phyloP scores from a whole-genome alignment of 2,113 vertebrate species.

The Gila orcuttii region DNA sequence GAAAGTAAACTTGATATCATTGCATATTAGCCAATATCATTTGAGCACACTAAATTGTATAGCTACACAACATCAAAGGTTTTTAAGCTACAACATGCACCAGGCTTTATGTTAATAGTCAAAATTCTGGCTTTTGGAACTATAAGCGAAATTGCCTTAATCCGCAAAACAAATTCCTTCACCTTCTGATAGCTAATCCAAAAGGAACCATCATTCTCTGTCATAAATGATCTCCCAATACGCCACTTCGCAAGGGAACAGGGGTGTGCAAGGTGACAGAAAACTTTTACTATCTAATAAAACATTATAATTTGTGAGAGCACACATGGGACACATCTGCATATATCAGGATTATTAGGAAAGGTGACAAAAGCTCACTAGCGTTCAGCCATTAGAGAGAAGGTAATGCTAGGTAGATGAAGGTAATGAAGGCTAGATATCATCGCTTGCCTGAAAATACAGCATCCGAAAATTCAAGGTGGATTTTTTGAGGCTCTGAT shows the following conservation, averaged over 20 bases:
- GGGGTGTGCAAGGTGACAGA: slow-evolving; percentile 3
- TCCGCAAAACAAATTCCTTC: neutral
- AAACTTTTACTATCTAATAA: slow-evolving; percentile 20
- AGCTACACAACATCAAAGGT: neutral
- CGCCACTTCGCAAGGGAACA: neutral
- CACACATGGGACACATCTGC: slow-evolving; percentile 19
- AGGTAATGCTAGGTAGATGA: neutral
- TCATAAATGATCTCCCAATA: neutral
- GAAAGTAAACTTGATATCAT: neutral
- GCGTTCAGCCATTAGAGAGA: neutral
- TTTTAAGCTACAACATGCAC: too few species aligned
- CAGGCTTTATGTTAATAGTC: neutral
- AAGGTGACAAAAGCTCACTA: slow-evolving; percentile 16
- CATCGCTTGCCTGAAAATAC: neutral
- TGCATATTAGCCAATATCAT: neutral
- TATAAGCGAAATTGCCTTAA: neutral
- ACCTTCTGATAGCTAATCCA: neutral
- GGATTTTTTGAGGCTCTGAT: slow-evolving; percentile 54
- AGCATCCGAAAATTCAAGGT: slow-evolving; percentile 51
- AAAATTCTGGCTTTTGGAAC: neutral
- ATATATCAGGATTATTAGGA: slow-evolving; percentile 5
- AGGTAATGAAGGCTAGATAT: neutral
- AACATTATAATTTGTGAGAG: neutral
- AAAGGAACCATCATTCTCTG: neutral
- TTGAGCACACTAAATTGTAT: neutral